These are phyloP conservation scores for Hypomesus transpacificus DNA, from an alignment of 2,113 vertebrate species.

Conservation along the genomic window DNA sequence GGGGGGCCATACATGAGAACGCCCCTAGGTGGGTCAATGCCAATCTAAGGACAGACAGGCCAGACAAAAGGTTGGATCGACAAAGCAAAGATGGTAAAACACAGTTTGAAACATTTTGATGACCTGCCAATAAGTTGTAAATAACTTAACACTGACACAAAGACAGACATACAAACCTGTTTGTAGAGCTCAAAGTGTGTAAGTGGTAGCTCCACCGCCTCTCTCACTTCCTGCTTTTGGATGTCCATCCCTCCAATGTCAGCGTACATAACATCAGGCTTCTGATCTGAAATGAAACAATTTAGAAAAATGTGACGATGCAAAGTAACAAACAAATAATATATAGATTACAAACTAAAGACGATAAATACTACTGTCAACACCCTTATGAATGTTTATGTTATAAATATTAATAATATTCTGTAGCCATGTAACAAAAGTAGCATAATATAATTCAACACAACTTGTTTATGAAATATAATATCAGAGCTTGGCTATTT, in stretches of 20 bases:
- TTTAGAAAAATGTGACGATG: background rate
- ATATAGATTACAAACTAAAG: background rate
- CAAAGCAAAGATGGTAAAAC: background rate
- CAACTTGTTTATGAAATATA: too few species aligned
- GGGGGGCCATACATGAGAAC: slow-evolving; percentile 95
- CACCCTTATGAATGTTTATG: too few species aligned
- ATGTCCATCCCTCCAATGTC: slow-evolving; percentile 98
- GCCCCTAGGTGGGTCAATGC: slow-evolving; percentile 89
- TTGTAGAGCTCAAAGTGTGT: slow-evolving; percentile 97
- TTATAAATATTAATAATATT: too few species aligned
- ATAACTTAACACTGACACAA: background rate
- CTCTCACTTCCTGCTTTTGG: slow-evolving; percentile 94
- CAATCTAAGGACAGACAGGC: slow-evolving; percentile 73
- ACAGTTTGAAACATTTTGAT: background rate
- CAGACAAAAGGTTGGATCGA: background rate
- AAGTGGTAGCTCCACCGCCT: slow-evolving; percentile 91
- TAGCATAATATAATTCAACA: too few species aligned
- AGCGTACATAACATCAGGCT: slow-evolving; percentile 91
- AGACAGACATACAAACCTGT: slow-evolving; percentile 70
- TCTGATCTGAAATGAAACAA: slow-evolving; percentile 79
- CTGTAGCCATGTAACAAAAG: too few species aligned
- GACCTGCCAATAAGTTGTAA: too few species aligned
- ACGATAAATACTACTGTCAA: too few species aligned
- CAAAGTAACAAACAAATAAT: background rate
- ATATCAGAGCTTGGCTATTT: too few species aligned